phyloP scores from a whole-genome alignment of 2,888 invertebrate species.

The Lochmaea capreae region DNA sequence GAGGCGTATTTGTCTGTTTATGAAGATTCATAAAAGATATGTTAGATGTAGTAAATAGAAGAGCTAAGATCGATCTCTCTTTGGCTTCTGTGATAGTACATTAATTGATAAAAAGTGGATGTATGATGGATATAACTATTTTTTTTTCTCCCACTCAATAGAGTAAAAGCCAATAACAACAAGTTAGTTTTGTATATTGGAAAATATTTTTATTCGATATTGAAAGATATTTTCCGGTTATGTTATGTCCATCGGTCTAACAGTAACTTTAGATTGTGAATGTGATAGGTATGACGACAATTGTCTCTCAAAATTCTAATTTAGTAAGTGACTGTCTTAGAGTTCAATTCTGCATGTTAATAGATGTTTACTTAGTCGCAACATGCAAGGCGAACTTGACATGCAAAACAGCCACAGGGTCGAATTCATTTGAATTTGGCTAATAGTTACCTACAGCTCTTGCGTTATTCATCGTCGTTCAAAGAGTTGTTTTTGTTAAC shows the following conservation, averaged over 20 bases:
- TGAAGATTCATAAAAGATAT: too few relatives aligned
- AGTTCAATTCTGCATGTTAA: slow-evolving; percentile 12
- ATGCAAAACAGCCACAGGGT: background rate
- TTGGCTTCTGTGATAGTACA: too few relatives aligned
- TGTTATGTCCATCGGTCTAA: background rate
- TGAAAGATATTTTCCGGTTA: background rate
- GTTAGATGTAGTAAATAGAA: too few relatives aligned
- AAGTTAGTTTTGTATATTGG: too few relatives aligned
- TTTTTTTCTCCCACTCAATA: too few relatives aligned
- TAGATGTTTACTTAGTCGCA: slow-evolving; percentile 15
- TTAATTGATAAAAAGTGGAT: too few relatives aligned
- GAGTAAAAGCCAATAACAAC: too few relatives aligned
- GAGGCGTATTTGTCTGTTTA: too few relatives aligned
- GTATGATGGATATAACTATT: too few relatives aligned
- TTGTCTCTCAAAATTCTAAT: slow-evolving; percentile 8
- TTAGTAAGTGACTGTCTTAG: background rate
- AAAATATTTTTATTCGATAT: too few relatives aligned
- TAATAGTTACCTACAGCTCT: background rate
- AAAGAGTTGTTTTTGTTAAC: background rate
- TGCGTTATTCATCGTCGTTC: background rate
- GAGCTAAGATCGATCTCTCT: too few relatives aligned
- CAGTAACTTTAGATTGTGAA: background rate
- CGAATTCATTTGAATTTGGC: slow-evolving; percentile 11
- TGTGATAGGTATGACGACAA: background rate
- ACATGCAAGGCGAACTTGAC: slow-evolving; percentile 6